Conservation (phyloP, 2,888 invertebrate genomes). For the Trichopoda pennipes region DNA sequence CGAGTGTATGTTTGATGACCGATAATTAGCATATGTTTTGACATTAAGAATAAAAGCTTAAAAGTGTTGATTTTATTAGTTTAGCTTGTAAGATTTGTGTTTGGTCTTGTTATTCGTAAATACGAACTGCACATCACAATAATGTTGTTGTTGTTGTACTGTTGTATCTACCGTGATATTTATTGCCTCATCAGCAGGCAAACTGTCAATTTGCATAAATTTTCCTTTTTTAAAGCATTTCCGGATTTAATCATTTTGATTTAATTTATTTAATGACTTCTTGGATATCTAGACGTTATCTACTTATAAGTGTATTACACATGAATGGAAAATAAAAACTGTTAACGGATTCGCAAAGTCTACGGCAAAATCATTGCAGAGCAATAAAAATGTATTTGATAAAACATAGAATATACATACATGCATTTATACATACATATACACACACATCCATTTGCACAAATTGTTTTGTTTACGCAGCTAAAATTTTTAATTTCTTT, state of each 20-base stretch:
- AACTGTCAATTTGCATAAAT: slow-evolving; percentile 52
- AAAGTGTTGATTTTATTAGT: slow-evolving; percentile 67
- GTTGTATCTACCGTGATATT: slow-evolving; percentile 5
- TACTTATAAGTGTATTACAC: not conserved
- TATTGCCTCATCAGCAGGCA: slow-evolving; percentile 27
- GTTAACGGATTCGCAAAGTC: not conserved
- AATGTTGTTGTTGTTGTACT: not conserved
- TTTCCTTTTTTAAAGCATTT: slow-evolving; percentile 32
- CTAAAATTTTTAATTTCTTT: too few species aligned
- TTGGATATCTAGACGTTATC: slow-evolving; percentile 26
- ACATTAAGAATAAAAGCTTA: slow-evolving; percentile 61
- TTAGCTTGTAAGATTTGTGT: slow-evolving; percentile 36
- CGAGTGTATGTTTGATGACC: slow-evolving; percentile 61
- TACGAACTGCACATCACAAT: not conserved
- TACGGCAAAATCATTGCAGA: not conserved
- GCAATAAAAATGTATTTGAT: not conserved
- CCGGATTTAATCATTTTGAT: slow-evolving; percentile 41
- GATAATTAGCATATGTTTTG: slow-evolving; percentile 68
- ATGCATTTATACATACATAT: too few species aligned
- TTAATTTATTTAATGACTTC: slow-evolving; percentile 44
- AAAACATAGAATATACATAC: too few species aligned
- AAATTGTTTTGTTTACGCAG: too few species aligned
- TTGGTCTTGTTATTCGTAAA: not conserved
- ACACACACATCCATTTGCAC: too few species aligned
- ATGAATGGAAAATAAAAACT: slow-evolving; percentile 2